Percentiles rank a stretch among this genome's conserved stretches.
Evolutionary conservation across 2,888 invertebrate species (phyloP).

Genomic region (Tromatobia lineatoria): DNA sequence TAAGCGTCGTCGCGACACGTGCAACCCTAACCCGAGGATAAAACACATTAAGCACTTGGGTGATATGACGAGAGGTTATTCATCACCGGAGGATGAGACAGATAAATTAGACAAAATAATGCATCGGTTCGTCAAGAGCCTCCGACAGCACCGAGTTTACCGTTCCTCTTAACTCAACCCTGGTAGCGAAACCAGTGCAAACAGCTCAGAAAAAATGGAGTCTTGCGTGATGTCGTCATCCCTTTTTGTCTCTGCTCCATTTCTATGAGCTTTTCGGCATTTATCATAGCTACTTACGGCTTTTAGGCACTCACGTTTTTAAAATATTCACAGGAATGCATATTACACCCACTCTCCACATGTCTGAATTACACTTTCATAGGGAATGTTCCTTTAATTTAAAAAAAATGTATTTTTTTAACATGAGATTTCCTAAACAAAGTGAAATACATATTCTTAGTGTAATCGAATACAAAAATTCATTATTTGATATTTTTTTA

Average conservation of each 20-base stretch:
- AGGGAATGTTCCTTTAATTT: no score
- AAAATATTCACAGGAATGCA: no score
- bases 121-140: neutral
- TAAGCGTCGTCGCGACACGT: neutral
- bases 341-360: no score
- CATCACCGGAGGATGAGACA: neutral
- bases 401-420: no score
- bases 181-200: neutral
- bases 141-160: neutral
- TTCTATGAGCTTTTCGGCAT: neutral
- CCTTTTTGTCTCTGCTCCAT: neutral
- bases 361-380: no score
- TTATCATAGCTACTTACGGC: neutral
- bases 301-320: no score
- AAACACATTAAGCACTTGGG: neutral
- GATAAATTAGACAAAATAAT: neutral
- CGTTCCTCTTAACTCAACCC: neutral
- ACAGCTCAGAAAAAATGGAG: neutral
- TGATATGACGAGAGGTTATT: neutral
- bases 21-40: neutral
- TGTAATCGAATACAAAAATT: no score
- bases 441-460: no score
- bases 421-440: no score
- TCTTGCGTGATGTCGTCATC: neutral
- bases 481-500: no score